These are phyloP conservation scores for Syndactyla subalaris DNA, from an alignment of 2,797 vertebrate species.

Conservation along the genomic window DNA sequence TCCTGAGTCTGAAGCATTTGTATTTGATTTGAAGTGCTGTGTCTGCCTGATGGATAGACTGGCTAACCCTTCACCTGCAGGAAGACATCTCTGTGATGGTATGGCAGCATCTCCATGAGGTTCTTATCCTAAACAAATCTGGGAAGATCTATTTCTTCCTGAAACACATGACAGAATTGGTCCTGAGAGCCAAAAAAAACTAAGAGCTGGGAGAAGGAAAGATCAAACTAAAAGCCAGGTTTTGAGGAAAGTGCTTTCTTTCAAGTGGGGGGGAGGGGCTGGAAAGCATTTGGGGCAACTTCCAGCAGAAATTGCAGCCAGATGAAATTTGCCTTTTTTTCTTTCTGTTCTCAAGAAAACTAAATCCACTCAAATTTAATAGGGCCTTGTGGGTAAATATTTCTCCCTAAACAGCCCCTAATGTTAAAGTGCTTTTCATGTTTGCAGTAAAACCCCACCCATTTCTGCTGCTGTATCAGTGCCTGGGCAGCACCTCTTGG, in stretches of 20 bases:
- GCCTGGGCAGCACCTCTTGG: not conserved
- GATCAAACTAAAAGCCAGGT: not conserved
- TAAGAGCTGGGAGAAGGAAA: not conserved
- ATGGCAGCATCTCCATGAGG: not conserved
- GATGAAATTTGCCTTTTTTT: no score
- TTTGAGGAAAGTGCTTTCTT: not conserved
- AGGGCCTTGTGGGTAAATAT: not conserved
- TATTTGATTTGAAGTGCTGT: not conserved
- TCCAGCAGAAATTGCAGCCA: not conserved
- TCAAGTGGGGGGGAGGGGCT: rapidly evolving
- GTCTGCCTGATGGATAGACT: not conserved
- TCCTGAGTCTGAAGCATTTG: not conserved
- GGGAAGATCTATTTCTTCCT: not conserved
- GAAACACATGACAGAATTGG: not conserved
- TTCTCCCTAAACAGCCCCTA: not conserved
- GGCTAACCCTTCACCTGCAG: not conserved
- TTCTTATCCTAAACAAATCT: not conserved
- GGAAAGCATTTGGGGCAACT: not conserved
- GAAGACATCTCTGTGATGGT: not conserved
- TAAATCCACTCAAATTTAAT: not conserved
- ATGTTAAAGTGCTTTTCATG: rapidly evolving
- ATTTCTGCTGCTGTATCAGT: not conserved
- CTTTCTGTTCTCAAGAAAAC: not conserved
- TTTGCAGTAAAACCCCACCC: not conserved
- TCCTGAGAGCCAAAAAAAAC: not conserved